A percentile compares a stretch with the other conserved stretches of the same genome.
These are phyloP conservation scores for Myotis brandtii DNA, from an alignment of 2,113 vertebrate species.

Conservation along the genomic window DNA sequence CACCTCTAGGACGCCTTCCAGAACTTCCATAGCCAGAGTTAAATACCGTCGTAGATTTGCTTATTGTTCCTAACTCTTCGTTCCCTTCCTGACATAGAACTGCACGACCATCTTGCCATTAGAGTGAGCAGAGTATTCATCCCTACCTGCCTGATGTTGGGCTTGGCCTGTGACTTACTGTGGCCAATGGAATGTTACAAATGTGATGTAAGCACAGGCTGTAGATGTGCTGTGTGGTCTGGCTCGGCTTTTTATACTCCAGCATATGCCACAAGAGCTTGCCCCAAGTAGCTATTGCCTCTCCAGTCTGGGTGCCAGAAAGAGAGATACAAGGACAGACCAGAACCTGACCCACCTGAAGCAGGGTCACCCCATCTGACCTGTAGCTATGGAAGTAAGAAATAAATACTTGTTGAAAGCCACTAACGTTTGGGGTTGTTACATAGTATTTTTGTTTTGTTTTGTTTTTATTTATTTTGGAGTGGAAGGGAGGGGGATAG, in stretches of 20 bases:
- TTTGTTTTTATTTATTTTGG: no score
- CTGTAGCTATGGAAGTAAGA: background rate
- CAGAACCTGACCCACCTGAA: background rate
- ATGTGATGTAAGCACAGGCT: background rate
- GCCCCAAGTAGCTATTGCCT: background rate
- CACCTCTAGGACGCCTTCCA: background rate
- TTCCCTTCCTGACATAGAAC: background rate
- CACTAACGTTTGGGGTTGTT: background rate
- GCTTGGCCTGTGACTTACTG: background rate
- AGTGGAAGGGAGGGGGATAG: no score
- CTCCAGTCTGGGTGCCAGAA: background rate
- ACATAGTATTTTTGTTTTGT: background rate
- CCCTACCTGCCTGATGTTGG: background rate
- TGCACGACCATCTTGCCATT: background rate
- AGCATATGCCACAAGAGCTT: background rate
- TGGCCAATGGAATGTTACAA: background rate
- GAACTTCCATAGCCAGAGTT: background rate
- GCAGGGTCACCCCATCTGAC: background rate
- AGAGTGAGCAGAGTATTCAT: background rate
- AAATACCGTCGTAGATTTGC: background rate
- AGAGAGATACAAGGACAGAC: background rate
- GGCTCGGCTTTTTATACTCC: background rate
- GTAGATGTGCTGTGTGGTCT: background rate
- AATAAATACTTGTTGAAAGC: background rate
- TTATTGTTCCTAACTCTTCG: background rate